Evolutionary conservation across 2,888 invertebrate genomes (phyloP).

Genomic region (Drosophila prolongata): DNA sequence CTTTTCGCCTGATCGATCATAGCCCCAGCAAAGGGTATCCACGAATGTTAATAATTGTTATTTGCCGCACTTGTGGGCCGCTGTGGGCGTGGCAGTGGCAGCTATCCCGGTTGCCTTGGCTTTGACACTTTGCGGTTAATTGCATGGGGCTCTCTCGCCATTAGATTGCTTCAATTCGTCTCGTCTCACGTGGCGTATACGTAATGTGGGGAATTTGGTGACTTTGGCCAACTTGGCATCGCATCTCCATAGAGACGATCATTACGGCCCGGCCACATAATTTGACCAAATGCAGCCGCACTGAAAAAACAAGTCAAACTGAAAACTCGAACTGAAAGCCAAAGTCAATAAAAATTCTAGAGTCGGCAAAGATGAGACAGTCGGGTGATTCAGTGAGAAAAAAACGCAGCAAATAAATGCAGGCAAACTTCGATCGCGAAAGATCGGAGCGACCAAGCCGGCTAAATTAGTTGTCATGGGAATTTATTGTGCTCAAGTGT

Average conservation of each 20-base stretch:
- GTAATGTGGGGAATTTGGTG: conserved; percentile 61
- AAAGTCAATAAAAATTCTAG: conserved; percentile 69
- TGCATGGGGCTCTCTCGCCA: conserved; percentile 14
- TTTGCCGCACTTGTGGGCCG: conserved; percentile 50
- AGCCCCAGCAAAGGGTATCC: conserved; percentile 1
- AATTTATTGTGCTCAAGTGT: conserved; percentile 76
- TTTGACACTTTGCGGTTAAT: conserved; percentile 58
- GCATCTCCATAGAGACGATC: conserved; percentile 65
- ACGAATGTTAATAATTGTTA: conserved; percentile 69
- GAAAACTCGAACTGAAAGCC: conserved; percentile 34
- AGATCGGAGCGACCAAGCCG: conserved; percentile 51
- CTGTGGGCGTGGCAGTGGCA: conserved; percentile 55
- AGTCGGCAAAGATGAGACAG: conserved; percentile 76
- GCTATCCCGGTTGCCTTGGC: conserved; percentile 23
- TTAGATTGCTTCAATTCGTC: conserved; percentile 11
- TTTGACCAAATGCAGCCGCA: conserved; percentile 59
- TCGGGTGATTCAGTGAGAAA: conserved; percentile 1
- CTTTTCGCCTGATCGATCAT: background rate
- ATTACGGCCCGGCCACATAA: conserved; percentile 65
- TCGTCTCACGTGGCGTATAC: conserved; percentile 62
- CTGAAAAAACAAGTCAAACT: conserved; percentile 38
- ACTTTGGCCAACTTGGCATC: conserved; percentile 14
- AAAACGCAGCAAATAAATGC: conserved; percentile 34
- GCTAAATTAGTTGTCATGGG: conserved; percentile 80
- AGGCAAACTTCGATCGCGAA: conserved; percentile 44